Conservation (phyloP, 2,113 vertebrate genomes). For the Podarcis raffonei region DNA sequence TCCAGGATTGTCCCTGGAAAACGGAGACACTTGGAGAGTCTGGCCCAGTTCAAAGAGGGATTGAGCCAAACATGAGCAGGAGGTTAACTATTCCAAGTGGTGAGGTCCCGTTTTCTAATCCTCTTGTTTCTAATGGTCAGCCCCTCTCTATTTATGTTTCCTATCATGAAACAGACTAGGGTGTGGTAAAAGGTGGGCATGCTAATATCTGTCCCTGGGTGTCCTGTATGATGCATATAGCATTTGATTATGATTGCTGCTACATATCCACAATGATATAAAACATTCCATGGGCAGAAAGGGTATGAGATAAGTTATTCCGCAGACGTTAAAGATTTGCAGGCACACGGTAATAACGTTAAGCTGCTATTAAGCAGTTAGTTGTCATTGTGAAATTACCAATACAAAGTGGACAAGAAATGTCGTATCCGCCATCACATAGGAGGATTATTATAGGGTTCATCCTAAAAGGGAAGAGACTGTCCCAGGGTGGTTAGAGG, state of each 20-base stretch:
- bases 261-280: background rate
- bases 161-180: background rate
- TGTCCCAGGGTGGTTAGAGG: background rate
- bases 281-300: background rate
- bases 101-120: background rate
- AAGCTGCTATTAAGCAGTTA: conserved; percentile 1
- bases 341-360: background rate
- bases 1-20: too few relatives aligned
- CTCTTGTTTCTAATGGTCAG: background rate
- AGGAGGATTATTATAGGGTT: background rate
- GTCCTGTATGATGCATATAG: background rate
- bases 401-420: background rate
- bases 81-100: background rate
- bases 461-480: background rate
- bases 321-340: background rate
- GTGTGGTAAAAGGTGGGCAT: background rate
- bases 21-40: background rate
- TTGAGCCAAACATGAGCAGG: background rate
- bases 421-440: background rate
- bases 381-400: conserved; percentile 1
- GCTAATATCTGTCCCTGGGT: background rate
- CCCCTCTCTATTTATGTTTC: background rate
- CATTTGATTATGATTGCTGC: background rate
- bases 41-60: background rate
- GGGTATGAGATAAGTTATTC: background rate